phyloP scores from a whole-genome alignment of 2,888 invertebrate genomes.

The Dryomyza anilis region DNA sequence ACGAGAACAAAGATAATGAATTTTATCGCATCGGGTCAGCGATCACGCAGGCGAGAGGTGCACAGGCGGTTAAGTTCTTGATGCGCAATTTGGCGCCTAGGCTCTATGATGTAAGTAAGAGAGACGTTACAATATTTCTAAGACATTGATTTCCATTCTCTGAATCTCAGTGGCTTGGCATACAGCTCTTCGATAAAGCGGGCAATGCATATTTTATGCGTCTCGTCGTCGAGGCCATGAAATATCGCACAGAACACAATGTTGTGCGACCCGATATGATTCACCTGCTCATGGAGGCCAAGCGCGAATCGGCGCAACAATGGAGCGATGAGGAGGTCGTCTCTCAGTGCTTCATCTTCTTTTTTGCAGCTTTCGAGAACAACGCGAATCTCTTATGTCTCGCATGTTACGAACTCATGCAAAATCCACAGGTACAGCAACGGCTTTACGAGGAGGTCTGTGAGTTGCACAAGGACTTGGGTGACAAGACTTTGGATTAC shows the following conservation, averaged over 20 bases:
- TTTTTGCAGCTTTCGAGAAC: slow-evolving; percentile 66
- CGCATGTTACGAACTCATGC: slow-evolving; percentile 64
- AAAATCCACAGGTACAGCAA: slow-evolving; percentile 65
- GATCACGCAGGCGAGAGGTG: slow-evolving; percentile 42
- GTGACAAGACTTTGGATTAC: slow-evolving; percentile 62
- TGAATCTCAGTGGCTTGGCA: background rate
- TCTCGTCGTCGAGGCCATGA: slow-evolving; percentile 59
- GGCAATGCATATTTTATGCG: slow-evolving; percentile 55
- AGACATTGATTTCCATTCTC: no score
- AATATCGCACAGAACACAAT: slow-evolving; percentile 53
- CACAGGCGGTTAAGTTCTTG: slow-evolving; percentile 42
- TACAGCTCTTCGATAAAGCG: slow-evolving; percentile 39
- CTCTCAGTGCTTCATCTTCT: slow-evolving; percentile 65
- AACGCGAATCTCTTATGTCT: slow-evolving; percentile 60
- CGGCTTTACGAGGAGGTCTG: slow-evolving; percentile 64
- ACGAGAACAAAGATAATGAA: slow-evolving; percentile 61
- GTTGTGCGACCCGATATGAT: slow-evolving; percentile 65
- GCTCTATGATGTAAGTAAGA: slow-evolving; percentile 38
- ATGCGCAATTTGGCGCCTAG: slow-evolving; percentile 37
- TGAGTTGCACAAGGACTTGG: slow-evolving; percentile 55
- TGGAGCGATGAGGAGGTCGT: slow-evolving; percentile 59
- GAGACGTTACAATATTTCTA: background rate
- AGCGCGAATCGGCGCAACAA: slow-evolving; percentile 41
- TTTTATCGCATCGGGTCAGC: slow-evolving; percentile 60
- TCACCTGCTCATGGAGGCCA: slow-evolving; percentile 65